Percentiles rank a stretch among this genome's conserved stretches.
phyloP scores from a whole-genome alignment of 2,113 vertebrate genomes.

The Sinocyclocheilus maitianheensis region DNA sequence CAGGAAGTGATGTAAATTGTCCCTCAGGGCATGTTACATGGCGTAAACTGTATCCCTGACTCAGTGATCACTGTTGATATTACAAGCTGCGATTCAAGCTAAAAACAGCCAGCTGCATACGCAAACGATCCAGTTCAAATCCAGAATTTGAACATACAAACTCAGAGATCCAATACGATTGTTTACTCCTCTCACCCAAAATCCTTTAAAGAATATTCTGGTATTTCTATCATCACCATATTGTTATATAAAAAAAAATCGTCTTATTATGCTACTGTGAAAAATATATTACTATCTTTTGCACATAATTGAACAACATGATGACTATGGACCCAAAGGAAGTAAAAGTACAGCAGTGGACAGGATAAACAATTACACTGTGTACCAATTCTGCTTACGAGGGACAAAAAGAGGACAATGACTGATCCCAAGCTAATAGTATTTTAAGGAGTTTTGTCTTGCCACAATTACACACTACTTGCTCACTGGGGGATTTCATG shows the following conservation, averaged over 20 bases:
- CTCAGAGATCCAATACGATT: background rate
- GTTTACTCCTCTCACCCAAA: background rate
- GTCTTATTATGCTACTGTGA: no score
- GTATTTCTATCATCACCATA: background rate
- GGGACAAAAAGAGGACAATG: background rate
- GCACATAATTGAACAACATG: background rate
- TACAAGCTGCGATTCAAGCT: background rate
- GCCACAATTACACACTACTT: background rate
- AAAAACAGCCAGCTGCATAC: background rate
- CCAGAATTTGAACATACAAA: background rate
- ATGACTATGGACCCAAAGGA: background rate
- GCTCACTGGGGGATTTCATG: background rate
- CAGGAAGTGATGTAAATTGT: constrained; percentile 69
- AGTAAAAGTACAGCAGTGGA: background rate
- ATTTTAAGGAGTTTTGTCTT: background rate
- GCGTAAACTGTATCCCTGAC: constrained; percentile 6
- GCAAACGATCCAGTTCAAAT: background rate
- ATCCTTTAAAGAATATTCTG: background rate
- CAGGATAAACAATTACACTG: background rate
- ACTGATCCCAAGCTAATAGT: background rate
- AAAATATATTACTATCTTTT: background rate
- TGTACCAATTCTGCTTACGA: background rate
- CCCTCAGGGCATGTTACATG: constrained; percentile 64
- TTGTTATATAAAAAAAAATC: background rate
- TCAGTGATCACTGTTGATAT: background rate